Base-by-base conservation (phyloP, 2,888 invertebrate species). In the Ichneumoninae sp. region DNA sequence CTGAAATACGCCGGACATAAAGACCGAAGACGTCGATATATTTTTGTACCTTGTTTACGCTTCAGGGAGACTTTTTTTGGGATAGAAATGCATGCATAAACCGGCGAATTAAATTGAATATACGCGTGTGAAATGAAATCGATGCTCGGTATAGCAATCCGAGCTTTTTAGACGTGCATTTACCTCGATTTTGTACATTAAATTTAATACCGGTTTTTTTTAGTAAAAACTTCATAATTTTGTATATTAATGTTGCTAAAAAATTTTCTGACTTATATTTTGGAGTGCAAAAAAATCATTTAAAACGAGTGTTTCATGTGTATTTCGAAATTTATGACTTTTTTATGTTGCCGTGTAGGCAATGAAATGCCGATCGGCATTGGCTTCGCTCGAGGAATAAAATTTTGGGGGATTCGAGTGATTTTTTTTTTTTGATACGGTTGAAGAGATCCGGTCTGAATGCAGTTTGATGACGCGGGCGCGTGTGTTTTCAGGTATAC, bases 391-490 rank as follows among this genome's bases (percentile, higher is more conserved):
- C 65, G 33, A 30, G 52, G 8, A 16, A 26, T 26, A 30, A 40
- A 54, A 50, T n/a, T 76, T 76, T 50, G 7, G 16, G 30, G 16
- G 63, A 33, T 63, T 52, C 40, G 66, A 52, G 66, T 22, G 36
- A 65, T 63, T n/a, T 65, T 74, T 63, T 22, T 54, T 44, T 54
- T 40, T 71, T 13, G 30, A 54, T 69, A 33, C 60, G 36, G 44
- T 30, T n/a, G 22, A 65, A 68, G 69, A 81, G 73, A 77, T 81
- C 77, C 77, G 77, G 73, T 80, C 76, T 26, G 33, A 74, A 63
- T 75, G 83, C 73, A 40, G 33, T 30, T 69, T 36, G 65, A 76
- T 83, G 80, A 83, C 76, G 80, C 76, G 68, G 68, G 74, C 73
- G 74, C 81, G 68, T 66, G 76, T 36, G 19, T 70, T 70, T 65